Percentiles rank a stretch among this genome's conserved stretches.
These are phyloP conservation scores for Miniopterus natalensis DNA, from an alignment of 2,113 vertebrate species.

Conservation along the genomic window DNA sequence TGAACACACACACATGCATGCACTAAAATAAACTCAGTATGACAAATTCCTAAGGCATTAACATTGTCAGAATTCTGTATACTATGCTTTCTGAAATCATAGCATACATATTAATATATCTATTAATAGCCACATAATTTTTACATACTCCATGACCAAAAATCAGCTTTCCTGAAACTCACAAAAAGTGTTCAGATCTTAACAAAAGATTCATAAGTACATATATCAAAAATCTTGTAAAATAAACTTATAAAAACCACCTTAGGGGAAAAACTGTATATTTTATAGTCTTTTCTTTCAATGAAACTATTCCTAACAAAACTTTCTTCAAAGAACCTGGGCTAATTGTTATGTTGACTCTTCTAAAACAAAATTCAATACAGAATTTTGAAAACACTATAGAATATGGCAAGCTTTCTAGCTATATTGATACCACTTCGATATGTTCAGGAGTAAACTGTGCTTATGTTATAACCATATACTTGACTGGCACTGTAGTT, in stretches of 20 bases:
- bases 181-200: background rate
- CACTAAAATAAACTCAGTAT: background rate
- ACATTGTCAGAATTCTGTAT: background rate
- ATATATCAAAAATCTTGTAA: background rate
- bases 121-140: conserved; percentile 1
- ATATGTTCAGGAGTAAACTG: background rate
- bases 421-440: background rate
- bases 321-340: background rate
- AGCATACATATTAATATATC: background rate
- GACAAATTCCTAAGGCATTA: background rate
- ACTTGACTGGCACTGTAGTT: background rate
- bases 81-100: conserved; percentile 44
- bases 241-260: conserved; percentile 8
- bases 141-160: background rate
- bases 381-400: background rate
- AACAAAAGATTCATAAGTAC: conserved; percentile 34
- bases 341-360: background rate
- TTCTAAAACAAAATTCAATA: conserved; percentile 57
- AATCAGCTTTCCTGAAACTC: background rate
- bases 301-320: background rate
- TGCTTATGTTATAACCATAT: background rate
- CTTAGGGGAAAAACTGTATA: background rate
- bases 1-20: background rate
- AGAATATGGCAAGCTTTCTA: background rate
- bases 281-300: conserved; percentile 31